These are phyloP conservation scores for Berghia stephanieae DNA, from an alignment of 1,140 invertebrate species.

Conservation along the genomic window DNA sequence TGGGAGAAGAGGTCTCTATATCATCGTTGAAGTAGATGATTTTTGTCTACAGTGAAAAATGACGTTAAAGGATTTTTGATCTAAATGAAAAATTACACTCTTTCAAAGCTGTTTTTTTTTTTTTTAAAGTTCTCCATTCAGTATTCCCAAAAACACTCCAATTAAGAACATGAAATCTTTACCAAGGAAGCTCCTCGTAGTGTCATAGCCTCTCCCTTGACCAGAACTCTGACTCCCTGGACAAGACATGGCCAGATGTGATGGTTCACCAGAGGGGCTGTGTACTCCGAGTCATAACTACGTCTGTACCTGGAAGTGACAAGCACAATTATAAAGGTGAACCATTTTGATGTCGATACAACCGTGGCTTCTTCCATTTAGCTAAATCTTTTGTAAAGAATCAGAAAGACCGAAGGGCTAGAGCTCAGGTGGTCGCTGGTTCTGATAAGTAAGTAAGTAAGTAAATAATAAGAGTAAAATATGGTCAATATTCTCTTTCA, in stretches of 20 bases:
- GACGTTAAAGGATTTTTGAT: too few species aligned
- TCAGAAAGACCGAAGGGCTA: too few species aligned
- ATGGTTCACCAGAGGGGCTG: constrained; percentile 64
- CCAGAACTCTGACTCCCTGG: constrained; percentile 56
- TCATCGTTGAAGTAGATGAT: not conserved
- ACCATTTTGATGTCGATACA: too few species aligned
- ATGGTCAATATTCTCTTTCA: too few species aligned
- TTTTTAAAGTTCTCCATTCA: not conserved
- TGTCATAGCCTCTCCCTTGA: constrained; percentile 65
- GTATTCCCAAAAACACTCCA: not conserved
- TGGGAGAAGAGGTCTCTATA: not conserved
- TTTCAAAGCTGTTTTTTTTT: not conserved
- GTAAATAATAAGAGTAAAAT: too few species aligned
- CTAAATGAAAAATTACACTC: too few species aligned
- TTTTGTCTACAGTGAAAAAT: too few species aligned
- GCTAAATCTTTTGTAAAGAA: too few species aligned
- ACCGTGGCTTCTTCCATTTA: too few species aligned
- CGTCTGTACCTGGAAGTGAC: constrained; percentile 64
- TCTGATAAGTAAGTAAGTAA: too few species aligned
- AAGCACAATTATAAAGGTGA: too few species aligned
- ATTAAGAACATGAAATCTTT: constrained; percentile 19
- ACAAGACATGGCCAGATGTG: constrained; percentile 66
- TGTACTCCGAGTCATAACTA: constrained; percentile 66
- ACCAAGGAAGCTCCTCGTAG: constrained; percentile 60
- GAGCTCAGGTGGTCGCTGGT: too few species aligned